phyloP scores from a whole-genome alignment of 2,888 invertebrate species.

The Pycnomerus fuliginosus region DNA sequence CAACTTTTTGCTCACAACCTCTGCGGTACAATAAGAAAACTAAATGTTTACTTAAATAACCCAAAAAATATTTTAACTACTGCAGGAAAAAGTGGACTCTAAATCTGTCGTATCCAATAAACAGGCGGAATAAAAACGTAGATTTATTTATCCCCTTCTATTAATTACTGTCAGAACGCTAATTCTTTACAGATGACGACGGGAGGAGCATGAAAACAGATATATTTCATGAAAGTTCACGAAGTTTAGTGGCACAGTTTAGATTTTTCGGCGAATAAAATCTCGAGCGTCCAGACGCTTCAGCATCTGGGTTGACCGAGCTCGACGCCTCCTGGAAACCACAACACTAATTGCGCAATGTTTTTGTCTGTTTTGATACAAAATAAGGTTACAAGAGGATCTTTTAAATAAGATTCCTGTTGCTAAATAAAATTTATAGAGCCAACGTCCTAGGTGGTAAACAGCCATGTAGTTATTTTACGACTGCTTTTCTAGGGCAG shows the following conservation, averaged over 20 bases:
- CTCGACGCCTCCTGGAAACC: slow-evolving; percentile 22
- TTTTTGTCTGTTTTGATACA: slow-evolving; percentile 17
- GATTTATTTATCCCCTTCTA: slow-evolving; percentile 17
- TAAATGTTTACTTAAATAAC: too few species aligned
- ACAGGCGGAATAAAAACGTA: too few species aligned
- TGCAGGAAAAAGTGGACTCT: too few species aligned
- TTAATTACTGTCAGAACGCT: too few species aligned
- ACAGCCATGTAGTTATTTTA: slow-evolving; percentile 14
- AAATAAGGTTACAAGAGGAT: slow-evolving; percentile 12
- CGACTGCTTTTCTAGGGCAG: slow-evolving; percentile 12
- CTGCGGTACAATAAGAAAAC: too few species aligned
- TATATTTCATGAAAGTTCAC: slow-evolving; percentile 38
- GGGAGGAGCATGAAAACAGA: slow-evolving; percentile 25
- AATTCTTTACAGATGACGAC: slow-evolving; percentile 5
- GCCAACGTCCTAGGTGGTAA: slow-evolving; percentile 9
- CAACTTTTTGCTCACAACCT: too few species aligned
- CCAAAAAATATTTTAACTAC: too few species aligned
- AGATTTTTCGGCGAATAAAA: slow-evolving; percentile 24
- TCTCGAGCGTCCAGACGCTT: slow-evolving; percentile 27
- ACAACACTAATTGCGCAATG: slow-evolving; percentile 22
- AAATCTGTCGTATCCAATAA: too few species aligned
- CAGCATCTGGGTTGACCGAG: slow-evolving; percentile 29
- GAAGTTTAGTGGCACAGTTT: slow-evolving; percentile 44
- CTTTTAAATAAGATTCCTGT: slow-evolving; percentile 12
- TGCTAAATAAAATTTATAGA: slow-evolving; percentile 13